Evolutionary conservation across 1,140 invertebrate species (phyloP).

Genomic region (Amyelois transitella): DNA sequence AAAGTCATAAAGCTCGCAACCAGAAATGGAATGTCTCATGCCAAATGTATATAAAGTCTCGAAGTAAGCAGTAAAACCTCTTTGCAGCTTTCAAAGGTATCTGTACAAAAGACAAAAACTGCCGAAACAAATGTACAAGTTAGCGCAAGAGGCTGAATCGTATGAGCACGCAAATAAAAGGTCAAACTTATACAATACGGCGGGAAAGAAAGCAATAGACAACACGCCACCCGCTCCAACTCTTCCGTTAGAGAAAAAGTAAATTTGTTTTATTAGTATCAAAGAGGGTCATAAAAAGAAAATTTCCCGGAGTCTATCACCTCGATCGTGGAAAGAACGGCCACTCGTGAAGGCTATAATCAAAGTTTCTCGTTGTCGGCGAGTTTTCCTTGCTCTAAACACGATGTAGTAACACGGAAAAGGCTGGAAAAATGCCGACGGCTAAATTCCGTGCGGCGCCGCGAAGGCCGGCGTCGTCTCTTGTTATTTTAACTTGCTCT

Average conservation of each 20-base stretch:
- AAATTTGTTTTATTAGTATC: constrained; percentile 70
- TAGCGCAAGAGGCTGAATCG: constrained; percentile 22
- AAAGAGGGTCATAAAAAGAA: constrained; percentile 68
- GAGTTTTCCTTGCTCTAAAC: constrained; percentile 70
- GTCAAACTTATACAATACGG: constrained; percentile 44
- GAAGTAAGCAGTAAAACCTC: constrained; percentile 31
- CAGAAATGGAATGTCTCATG: constrained; percentile 35
- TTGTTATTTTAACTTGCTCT: constrained; percentile 53
- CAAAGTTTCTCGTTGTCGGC: constrained; percentile 67
- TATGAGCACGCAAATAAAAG: constrained; percentile 41
- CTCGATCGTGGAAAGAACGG: constrained; percentile 56
- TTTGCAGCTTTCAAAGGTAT: constrained; percentile 26
- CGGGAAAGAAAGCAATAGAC: constrained; percentile 41
- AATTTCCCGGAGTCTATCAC: constrained; percentile 63
- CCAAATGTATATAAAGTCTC: constrained; percentile 35
- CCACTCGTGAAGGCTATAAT: constrained; percentile 69
- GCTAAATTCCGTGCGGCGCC: constrained; percentile 48
- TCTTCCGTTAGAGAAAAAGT: constrained; percentile 50
- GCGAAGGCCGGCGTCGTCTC: constrained; percentile 23
- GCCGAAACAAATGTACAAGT: constrained; percentile 26
- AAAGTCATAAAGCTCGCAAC: constrained; percentile 38
- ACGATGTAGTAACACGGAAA: constrained; percentile 70
- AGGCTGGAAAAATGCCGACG: constrained; percentile 63
- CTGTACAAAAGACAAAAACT: constrained; percentile 23
- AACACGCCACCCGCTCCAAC: constrained; percentile 47